Percentiles rank a stretch among this genome's conserved stretches.
phyloP scores from a whole-genome alignment of 2,888 invertebrate genomes.

The Sepiola atlantica region DNA sequence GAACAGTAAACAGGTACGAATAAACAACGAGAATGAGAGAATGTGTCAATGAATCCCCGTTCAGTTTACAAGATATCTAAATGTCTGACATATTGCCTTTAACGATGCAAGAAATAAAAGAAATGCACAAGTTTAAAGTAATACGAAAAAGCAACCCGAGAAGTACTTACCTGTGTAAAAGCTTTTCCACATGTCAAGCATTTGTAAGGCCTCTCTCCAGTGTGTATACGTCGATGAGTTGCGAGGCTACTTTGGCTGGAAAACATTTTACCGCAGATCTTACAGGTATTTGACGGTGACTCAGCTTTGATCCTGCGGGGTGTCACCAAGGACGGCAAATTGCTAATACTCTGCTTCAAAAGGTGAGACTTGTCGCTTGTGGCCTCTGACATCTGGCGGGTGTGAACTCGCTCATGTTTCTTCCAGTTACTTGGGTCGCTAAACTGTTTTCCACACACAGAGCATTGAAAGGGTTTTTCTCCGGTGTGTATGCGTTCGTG shows the following conservation, averaged over 20 bases:
- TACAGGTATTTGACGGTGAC: constrained; percentile 56
- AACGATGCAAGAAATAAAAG: no score
- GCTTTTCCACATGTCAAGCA: constrained; percentile 65
- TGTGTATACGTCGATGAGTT: constrained; percentile 68
- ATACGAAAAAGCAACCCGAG: not conserved
- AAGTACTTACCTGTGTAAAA: constrained; percentile 63
- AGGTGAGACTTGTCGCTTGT: constrained; percentile 48
- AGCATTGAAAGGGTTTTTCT: constrained; percentile 69
- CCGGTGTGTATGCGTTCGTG: constrained; percentile 70
- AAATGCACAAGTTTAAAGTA: no score
- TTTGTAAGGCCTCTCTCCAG: constrained; percentile 67
- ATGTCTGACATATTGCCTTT: no score
- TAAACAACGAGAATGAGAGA: no score
- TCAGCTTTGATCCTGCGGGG: constrained; percentile 51
- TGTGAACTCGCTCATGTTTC: constrained; percentile 69
- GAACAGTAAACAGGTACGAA: no score
- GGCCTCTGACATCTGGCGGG: constrained; percentile 53
- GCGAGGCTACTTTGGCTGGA: constrained; percentile 67
- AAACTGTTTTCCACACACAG: constrained; percentile 69
- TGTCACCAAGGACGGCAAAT: constrained; percentile 53
- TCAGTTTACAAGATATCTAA: no score
- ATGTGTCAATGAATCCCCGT: no score
- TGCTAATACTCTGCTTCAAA: constrained; percentile 52
- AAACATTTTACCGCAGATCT: constrained; percentile 67
- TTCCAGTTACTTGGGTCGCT: constrained; percentile 71